Evolutionary conservation across 2,797 vertebrate species (phyloP), one percentile per base, ranked within the genome.

Genomic region (Nothura maculosa): DNA sequence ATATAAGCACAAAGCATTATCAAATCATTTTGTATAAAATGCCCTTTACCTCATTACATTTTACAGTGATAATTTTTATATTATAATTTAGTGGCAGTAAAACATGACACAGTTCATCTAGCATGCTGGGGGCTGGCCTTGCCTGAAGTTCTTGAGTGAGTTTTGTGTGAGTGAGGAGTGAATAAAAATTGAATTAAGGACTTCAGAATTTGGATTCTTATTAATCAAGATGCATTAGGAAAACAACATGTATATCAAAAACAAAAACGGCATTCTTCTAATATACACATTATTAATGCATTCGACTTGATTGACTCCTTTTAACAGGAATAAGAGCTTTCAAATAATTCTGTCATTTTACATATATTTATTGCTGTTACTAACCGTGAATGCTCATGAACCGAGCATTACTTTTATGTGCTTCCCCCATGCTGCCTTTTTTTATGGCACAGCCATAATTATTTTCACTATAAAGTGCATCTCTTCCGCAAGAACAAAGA

Each of bases 91-190:
- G 83, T 81, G 70, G 81, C 55, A 91, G 45, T 93, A 92, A 94
- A 94, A 87, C 55, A 81, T 75, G 81, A 93, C 82, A 93, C 55
- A 93, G 94, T 16, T 93, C 90, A 94, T 94, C 80, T 91, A 79
- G 25, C 81, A 52, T 94, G 47, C 63, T 69, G 55, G 55, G 50
- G 16, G 50, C 73, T 92, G 74, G 85, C 83, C 79, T 92, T 91
- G 43, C 79, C 34, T 77, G 60, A 92, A 87, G 74, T 45, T 55
- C 45, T 50, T 96, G 60, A 81, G 85, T 92, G 74, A 78, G 38
- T 81, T 90, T 89, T 89, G 1, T 84, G 86, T 85, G 63, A 93
- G 12, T 79, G 82, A 91, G 36, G 55, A 92, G 69, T 83, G 89
- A 93, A 93, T 93, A 92, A 94, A 96, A 93, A 89, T 38, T 83